Evolutionary conservation across 2,113 vertebrate genomes (phyloP).

Genomic region (Mirza zaza): DNA sequence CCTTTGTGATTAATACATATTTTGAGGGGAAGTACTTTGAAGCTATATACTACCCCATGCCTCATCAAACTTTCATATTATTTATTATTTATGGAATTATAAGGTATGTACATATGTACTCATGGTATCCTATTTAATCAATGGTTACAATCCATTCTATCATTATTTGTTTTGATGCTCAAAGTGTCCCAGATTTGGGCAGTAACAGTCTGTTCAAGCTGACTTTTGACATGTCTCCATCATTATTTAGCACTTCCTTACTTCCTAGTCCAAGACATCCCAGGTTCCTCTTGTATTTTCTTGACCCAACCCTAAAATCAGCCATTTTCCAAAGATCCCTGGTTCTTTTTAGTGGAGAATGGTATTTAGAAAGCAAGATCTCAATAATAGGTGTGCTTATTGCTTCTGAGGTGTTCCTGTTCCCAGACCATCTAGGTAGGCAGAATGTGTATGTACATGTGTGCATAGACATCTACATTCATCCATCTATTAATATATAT

Average conservation of each 20-base stretch:
- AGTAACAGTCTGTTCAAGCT: not conserved
- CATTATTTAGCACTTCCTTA: not conserved
- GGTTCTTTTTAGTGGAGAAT: not conserved
- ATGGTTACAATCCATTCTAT: not conserved
- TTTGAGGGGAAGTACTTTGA: not conserved
- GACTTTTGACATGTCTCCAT: not conserved
- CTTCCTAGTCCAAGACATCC: not conserved
- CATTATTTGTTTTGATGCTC: not conserved
- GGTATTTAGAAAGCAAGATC: not conserved
- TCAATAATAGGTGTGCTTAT: not conserved
- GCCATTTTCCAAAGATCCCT: not conserved
- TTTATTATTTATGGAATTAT: not conserved
- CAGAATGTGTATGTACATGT: not conserved
- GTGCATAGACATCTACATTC: not conserved
- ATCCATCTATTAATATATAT: not conserved
- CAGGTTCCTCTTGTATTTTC: not conserved
- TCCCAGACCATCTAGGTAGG: not conserved
- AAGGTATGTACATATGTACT: not conserved
- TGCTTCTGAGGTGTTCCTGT: not conserved
- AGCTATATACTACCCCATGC: not conserved
- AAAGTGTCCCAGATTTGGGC: not conserved
- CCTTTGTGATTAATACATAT: not conserved
- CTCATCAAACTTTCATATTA: not conserved
- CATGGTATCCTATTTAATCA: not conserved
- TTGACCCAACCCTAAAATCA: not conserved